Base-by-base conservation (phyloP, 1,140 invertebrate genomes). In the Drosophila fuyamai region DNA sequence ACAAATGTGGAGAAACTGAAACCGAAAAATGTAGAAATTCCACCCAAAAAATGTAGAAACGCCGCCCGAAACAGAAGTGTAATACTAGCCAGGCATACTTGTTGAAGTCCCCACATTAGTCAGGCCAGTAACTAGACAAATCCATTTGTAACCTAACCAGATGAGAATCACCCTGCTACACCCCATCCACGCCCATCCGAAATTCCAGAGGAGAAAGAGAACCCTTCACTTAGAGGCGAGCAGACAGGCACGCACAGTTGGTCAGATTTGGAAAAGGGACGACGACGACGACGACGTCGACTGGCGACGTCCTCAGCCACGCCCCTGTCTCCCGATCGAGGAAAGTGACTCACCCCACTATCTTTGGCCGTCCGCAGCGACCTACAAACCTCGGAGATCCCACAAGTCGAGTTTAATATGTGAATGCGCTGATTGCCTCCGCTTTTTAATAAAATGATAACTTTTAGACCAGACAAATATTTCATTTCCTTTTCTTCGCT, bases 361-460 rank as follows among this genome's bases (percentile, higher is more conserved):
- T 61, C 65, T 43, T 23, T 56, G 38, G 32, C 55, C 48, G 35
- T 46, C 14, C 41, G 56, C 13, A 23, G 60, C 77, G 81, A 84
- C 81, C 81, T 62, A 84, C 58, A 84, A 84, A 83, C 75, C 62
- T 75, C 18, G 27, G 55, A 81, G 82, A 83, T 86, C 84, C 79
- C 83, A 86, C 83, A 88, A 83, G 83, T 73, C 44, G 83, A 50
- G 56, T 88, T 89, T 89, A 88, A 88, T 90, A 91, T 91, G 83
- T 91, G 88, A 91, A 91, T 91, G 88, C 88, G 88, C 86, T 91
- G 88, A 91, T 91, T 91, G 88, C 88, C 88, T 88, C 80, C 63
- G 82, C 79, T 86, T 90, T 91, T 91, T 88, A 91, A 91, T 91
- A 91, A 91, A 91, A 91, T 91, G 88, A 91, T 91, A 91, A 91